Evolutionary conservation across 2,113 vertebrate genomes (phyloP).

Genomic region (Candoia aspera): DNA sequence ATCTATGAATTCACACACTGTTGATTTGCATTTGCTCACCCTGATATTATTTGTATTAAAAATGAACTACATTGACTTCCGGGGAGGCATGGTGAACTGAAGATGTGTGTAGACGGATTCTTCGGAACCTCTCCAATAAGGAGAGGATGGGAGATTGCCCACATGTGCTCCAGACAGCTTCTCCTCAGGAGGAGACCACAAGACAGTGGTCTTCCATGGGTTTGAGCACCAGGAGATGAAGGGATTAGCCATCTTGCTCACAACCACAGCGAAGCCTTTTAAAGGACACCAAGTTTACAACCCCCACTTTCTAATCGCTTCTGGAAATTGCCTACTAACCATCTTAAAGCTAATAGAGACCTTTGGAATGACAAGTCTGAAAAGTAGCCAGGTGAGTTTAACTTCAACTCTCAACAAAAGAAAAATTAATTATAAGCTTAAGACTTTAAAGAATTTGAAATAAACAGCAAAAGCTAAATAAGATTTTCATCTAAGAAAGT

Average conservation of each 20-base stretch:
- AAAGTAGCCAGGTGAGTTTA: background rate
- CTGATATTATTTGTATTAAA: background rate
- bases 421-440: background rate
- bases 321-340: background rate
- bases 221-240: background rate
- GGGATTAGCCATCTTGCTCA: background rate
- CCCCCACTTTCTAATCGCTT: background rate
- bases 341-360: background rate
- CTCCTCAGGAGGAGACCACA: background rate
- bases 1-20: background rate
- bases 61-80: background rate
- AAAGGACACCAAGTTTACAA: background rate
- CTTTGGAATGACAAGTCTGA: background rate
- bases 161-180: background rate
- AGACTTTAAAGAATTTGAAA: too few relatives aligned
- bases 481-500: too few relatives aligned
- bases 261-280: background rate
- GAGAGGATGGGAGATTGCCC: background rate
- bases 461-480: too few relatives aligned
- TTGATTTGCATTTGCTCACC: background rate
- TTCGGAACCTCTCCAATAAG: background rate
- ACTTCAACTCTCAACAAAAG: background rate
- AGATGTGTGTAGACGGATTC: background rate
- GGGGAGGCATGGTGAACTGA: background rate
- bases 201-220: background rate